phyloP scores from a whole-genome alignment of 2,113 vertebrate genomes.

The Chloropsis hardwickii region DNA sequence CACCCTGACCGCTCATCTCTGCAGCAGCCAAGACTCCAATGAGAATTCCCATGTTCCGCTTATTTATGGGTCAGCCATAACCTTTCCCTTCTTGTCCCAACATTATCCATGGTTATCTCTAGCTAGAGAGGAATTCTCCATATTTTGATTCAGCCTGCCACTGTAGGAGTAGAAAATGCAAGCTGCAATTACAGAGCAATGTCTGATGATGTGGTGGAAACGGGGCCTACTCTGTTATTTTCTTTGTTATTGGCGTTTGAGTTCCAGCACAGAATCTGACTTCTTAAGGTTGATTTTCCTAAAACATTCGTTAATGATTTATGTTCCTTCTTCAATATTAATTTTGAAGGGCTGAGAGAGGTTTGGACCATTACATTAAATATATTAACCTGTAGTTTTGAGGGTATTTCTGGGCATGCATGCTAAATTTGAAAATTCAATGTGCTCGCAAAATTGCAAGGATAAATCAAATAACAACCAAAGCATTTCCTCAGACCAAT shows the following conservation, averaged over 20 bases:
- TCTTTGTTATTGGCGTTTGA: neutral
- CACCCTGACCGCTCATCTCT: rapidly evolving
- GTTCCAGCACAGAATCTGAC: neutral
- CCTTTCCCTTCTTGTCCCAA: neutral
- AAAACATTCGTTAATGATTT: neutral
- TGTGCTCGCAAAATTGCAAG: neutral
- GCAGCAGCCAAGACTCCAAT: neutral
- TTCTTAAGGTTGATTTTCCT: neutral
- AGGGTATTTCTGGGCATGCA: neutral
- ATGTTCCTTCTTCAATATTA: neutral
- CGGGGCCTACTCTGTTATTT: neutral
- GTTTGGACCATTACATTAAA: neutral
- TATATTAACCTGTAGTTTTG: neutral
- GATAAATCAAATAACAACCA: slow-evolving; percentile 33
- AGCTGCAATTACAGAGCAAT: neutral
- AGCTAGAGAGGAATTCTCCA: neutral
- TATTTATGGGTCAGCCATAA: neutral
- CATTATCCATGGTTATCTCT: neutral
- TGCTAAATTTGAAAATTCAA: neutral
- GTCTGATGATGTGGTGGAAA: neutral
- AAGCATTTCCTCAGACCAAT: slow-evolving; percentile 30
- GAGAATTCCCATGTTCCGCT: neutral
- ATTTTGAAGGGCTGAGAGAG: neutral
- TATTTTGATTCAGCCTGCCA: neutral
- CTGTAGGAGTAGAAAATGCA: neutral